A percentile compares a stretch with the other conserved stretches of the same genome.
phyloP scores from a whole-genome alignment of 1,140 invertebrate genomes.

The Cataglyphis hispanica region DNA sequence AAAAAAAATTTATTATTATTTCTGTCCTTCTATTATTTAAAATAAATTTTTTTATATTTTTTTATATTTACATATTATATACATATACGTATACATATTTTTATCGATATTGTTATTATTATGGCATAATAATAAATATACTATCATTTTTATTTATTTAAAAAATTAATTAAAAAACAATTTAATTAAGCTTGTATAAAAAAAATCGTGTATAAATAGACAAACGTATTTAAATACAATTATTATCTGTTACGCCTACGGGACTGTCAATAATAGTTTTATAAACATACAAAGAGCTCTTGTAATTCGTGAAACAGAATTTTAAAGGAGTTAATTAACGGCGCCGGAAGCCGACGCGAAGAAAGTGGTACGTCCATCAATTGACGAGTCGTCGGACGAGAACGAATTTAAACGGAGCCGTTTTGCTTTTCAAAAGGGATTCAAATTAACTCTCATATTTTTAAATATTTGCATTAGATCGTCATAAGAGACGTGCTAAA shows the following conservation, averaged over 20 bases:
- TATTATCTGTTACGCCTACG: neutral
- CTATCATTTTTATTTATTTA: neutral
- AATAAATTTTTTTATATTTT: too few species aligned
- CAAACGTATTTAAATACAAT: neutral
- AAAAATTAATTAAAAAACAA: too few species aligned
- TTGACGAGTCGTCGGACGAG: neutral
- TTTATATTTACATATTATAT: too few species aligned
- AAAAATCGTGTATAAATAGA: neutral
- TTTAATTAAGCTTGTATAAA: neutral
- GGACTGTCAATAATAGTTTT: neutral
- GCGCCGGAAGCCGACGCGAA: neutral
- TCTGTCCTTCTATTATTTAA: too few species aligned
- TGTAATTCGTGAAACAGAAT: neutral
- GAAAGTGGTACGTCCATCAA: constrained; percentile 38
- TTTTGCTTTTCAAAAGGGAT: constrained; percentile 12
- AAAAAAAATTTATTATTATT: too few species aligned
- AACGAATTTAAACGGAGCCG: constrained; percentile 6
- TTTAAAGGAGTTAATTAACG: neutral
- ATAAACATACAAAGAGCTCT: constrained; percentile 16
- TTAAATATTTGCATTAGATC: constrained; percentile 15
- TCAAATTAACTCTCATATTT: constrained; percentile 23
- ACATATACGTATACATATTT: too few species aligned
- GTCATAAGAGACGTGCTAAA: neutral
- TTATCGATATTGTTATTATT: neutral
- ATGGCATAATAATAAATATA: too few species aligned